Conservation (phyloP, 1,140 invertebrate genomes). For the Diachasma alloeum region DNA sequence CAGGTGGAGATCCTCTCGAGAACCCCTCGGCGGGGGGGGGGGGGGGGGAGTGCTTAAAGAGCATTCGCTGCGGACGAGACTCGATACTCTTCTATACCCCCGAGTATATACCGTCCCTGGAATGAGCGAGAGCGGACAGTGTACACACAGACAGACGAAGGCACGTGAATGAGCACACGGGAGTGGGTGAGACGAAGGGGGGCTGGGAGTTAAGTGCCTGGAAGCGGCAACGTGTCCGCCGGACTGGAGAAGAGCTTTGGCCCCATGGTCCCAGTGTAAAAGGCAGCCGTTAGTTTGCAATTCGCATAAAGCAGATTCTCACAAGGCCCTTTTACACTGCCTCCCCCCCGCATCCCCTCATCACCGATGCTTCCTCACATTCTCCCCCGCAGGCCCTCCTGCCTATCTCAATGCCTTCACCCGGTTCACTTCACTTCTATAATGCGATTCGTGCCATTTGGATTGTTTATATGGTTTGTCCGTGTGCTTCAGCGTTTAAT, state of each 20-base stretch:
- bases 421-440: constrained; percentile 1
- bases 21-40: too few relatives aligned
- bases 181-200: not conserved
- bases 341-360: not conserved
- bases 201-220: constrained; percentile 1
- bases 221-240: constrained; percentile 7
- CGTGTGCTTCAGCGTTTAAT: not conserved
- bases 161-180: not conserved
- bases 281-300: constrained; percentile 12
- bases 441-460: constrained; percentile 6
- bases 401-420: not conserved
- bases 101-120: not conserved
- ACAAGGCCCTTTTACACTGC: not conserved
- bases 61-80: constrained; percentile 12
- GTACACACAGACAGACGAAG: not conserved
- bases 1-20: not conserved
- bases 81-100: not conserved
- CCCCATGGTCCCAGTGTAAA: not conserved
- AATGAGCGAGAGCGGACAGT: not conserved
- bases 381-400: too few relatives aligned
- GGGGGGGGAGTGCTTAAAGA: not conserved
- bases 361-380: too few relatives aligned
- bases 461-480: not conserved
- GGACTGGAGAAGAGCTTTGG: constrained; percentile 11
- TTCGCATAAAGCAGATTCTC: constrained; percentile 4